A percentile compares a stretch with the other conserved stretches of the same genome.
Evolutionary conservation across 2,797 vertebrate genomes (phyloP).

Genomic region (Merluccius polli): DNA sequence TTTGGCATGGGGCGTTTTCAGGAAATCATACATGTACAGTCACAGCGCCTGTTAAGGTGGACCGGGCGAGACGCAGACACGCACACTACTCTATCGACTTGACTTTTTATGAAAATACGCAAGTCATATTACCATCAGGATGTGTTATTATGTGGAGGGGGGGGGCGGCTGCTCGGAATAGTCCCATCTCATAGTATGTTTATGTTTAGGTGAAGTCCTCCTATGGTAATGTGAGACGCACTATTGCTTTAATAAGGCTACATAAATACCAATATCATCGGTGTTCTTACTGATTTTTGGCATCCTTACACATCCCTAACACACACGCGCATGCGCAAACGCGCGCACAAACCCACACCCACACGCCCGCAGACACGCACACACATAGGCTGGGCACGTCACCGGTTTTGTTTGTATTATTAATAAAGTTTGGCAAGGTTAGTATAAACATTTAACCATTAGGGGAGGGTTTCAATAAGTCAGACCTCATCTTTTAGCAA

Average conservation of each 20-base stretch:
- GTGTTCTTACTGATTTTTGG: neutral
- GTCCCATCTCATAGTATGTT: neutral
- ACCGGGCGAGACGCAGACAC: constrained; percentile 23
- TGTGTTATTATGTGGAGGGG: too few relatives aligned
- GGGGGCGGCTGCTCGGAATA: neutral
- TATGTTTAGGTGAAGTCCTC: neutral
- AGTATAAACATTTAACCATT: neutral
- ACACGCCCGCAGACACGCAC: neutral
- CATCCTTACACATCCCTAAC: neutral
- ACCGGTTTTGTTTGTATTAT: neutral
- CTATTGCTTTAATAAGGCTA: neutral
- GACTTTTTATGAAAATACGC: too few relatives aligned
- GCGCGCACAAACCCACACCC: neutral
- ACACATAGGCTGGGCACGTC: neutral
- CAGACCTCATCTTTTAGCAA: neutral
- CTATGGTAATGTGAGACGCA: neutral
- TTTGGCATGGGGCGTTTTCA: constrained; percentile 64
- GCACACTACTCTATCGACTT: too few relatives aligned
- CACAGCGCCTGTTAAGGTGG: constrained; percentile 64
- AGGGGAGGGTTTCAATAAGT: neutral
- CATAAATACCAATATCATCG: neutral
- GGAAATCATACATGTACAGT: constrained; percentile 56
- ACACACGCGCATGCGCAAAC: neutral
- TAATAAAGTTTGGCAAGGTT: neutral
- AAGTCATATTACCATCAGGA: too few relatives aligned